Evolutionary conservation across 2,888 invertebrate species (phyloP).

Genomic region (Euclidia mi): DNA sequence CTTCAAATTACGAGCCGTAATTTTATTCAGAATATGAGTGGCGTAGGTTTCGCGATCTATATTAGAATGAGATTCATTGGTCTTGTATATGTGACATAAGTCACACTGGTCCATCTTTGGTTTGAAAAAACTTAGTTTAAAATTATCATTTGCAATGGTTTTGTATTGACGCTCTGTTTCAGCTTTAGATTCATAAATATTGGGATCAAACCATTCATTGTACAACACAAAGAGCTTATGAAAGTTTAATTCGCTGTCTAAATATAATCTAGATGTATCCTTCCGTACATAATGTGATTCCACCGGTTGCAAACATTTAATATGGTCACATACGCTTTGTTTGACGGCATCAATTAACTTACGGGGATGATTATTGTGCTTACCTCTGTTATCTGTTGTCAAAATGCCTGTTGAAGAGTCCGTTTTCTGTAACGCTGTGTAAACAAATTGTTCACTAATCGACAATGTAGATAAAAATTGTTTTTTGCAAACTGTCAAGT

Average conservation of each 20-base stretch:
- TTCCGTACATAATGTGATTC: conserved; percentile 18
- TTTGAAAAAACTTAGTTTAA: conserved; percentile 17
- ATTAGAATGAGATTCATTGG: too few relatives aligned
- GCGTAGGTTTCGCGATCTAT: conserved; percentile 4
- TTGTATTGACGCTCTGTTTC: conserved; percentile 17
- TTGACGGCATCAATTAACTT: conserved; percentile 5
- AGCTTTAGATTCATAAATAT: conserved; percentile 10
- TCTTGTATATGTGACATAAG: conserved; percentile 20
- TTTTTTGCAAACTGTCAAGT: conserved; percentile 18
- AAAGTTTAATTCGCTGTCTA: conserved; percentile 17
- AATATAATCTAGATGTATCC: conserved; percentile 9
- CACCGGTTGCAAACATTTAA: conserved; percentile 10
- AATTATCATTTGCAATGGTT: conserved; percentile 23
- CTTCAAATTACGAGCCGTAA: too few relatives aligned
- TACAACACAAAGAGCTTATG: conserved; percentile 11
- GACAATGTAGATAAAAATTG: conserved; percentile 16
- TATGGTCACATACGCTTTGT: conserved; percentile 9
- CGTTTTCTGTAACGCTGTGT: conserved; percentile 8
- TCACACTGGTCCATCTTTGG: conserved; percentile 29
- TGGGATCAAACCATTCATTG: conserved; percentile 9
- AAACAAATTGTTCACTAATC: conserved; percentile 18
- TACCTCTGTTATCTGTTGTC: conserved; percentile 8
- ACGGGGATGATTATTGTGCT: conserved; percentile 7
- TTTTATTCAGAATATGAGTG: neutral
- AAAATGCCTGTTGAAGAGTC: conserved; percentile 1